These are phyloP conservation scores for Labroides dimidiatus DNA, from an alignment of 2,797 vertebrate genomes.

Conservation along the genomic window DNA sequence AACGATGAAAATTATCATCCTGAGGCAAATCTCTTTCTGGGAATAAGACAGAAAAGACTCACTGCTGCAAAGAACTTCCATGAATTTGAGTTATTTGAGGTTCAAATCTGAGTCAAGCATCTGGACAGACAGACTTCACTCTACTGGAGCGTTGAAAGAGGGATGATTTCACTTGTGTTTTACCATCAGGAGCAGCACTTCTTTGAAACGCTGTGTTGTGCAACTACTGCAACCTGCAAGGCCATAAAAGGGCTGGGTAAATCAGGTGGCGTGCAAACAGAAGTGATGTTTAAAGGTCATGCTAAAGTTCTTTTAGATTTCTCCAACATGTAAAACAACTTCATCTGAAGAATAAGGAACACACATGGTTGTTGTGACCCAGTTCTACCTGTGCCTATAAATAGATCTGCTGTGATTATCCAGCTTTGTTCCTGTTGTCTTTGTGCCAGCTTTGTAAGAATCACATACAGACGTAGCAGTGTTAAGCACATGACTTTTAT, in stretches of 20 bases:
- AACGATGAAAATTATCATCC: neutral
- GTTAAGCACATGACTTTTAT: too few relatives aligned
- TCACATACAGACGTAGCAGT: too few relatives aligned
- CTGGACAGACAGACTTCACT: too few relatives aligned
- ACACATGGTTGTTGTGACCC: neutral
- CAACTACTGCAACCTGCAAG: neutral
- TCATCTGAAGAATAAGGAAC: too few relatives aligned
- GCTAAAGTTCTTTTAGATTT: neutral
- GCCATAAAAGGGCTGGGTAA: neutral
- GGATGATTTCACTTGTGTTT: neutral
- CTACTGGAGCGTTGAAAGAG: too few relatives aligned
- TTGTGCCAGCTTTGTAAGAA: neutral
- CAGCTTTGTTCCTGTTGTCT: neutral
- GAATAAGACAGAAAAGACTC: constrained; percentile 5
- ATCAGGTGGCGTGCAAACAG: too few relatives aligned
- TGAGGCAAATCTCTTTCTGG: neutral
- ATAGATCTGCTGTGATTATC: neutral
- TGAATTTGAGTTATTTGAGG: too few relatives aligned
- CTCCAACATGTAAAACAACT: accelerated
- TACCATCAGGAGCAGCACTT: constrained; percentile 6
- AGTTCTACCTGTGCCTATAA: too few relatives aligned
- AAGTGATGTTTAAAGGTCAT: neutral
- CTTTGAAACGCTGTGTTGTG: constrained; percentile 32
- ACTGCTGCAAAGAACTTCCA: neutral
- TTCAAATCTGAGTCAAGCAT: too few relatives aligned